Evolutionary conservation across 2,888 invertebrate genomes (phyloP).

Genomic region (Tachina grossa): DNA sequence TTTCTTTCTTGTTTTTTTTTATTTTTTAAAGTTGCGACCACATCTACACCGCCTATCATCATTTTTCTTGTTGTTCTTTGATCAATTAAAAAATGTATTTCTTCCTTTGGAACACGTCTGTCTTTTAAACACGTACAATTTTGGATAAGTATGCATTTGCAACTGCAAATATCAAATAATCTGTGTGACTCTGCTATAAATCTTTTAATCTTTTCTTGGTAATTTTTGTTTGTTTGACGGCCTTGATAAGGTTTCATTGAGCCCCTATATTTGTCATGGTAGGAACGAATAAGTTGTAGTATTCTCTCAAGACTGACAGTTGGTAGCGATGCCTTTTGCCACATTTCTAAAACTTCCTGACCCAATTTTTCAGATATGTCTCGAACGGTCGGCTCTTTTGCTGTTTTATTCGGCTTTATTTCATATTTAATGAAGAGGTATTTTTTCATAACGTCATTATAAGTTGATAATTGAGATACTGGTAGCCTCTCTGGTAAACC

Average conservation of each 20-base stretch:
- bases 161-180: background rate
- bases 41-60: background rate
- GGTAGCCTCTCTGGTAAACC: background rate
- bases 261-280: background rate
- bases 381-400: too few species aligned
- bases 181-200: background rate
- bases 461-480: background rate
- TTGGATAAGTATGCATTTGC: constrained; percentile 5
- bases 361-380: background rate
- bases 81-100: background rate
- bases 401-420: too few species aligned
- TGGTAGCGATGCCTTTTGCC: background rate
- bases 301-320: background rate
- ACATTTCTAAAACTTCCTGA: background rate
- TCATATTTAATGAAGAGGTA: too few species aligned
- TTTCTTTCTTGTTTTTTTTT: constrained; percentile 9
- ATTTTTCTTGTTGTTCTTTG: background rate
- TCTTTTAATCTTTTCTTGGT: background rate
- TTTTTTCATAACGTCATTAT: background rate
- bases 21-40: background rate
- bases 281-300: background rate
- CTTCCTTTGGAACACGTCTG: background rate
- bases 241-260: background rate
- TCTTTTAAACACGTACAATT: background rate
- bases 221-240: background rate